Evolutionary conservation across 2,113 vertebrate species (phyloP).

Genomic region (Microcebus ravelobensis): DNA sequence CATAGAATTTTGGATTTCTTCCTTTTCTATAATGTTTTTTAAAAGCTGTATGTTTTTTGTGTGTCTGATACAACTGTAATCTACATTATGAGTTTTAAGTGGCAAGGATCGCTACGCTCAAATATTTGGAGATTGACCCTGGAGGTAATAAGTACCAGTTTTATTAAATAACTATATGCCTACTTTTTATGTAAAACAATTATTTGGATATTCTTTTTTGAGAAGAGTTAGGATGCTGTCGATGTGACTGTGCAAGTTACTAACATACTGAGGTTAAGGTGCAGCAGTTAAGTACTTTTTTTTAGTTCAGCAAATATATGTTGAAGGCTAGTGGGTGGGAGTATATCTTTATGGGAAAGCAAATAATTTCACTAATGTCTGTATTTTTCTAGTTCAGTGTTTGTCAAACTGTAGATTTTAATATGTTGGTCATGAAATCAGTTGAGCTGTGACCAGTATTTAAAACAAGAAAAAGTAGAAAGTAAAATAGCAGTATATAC

Average conservation of each 20-base stretch:
- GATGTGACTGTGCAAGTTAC: background rate
- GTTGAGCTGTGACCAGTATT: background rate
- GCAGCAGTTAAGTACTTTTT: background rate
- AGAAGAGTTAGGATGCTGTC: background rate
- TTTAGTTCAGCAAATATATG: background rate
- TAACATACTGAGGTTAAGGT: background rate
- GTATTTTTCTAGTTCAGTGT: background rate
- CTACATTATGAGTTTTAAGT: constrained; percentile 20
- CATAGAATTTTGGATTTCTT: constrained; percentile 13
- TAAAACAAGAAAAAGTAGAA: background rate
- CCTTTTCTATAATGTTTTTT: background rate
- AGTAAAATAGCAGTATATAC: background rate
- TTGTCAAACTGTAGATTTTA: background rate
- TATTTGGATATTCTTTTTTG: background rate
- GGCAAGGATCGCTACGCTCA: background rate
- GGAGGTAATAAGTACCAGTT: background rate
- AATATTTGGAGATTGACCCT: background rate
- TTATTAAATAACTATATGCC: background rate
- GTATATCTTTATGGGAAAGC: constrained; percentile 16
- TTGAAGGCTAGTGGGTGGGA: background rate
- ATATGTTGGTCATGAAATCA: constrained; percentile 8
- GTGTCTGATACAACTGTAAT: background rate
- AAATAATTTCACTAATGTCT: constrained; percentile 31
- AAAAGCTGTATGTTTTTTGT: background rate
- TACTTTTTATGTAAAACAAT: background rate